phyloP scores from a whole-genome alignment of 2,888 invertebrate genomes.

The Lasius platythorax region DNA sequence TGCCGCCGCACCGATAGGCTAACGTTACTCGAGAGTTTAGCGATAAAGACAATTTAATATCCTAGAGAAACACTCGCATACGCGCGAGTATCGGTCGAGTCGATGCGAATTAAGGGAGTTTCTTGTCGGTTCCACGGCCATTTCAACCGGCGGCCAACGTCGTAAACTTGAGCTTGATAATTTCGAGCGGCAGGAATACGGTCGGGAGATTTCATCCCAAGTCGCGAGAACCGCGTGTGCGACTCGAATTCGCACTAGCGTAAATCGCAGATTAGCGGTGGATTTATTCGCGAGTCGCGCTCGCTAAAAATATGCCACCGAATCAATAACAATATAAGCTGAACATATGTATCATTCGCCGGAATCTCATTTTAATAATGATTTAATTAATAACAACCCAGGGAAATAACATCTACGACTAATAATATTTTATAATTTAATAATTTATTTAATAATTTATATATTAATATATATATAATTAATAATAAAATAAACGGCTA shows the following conservation, averaged over 20 bases:
- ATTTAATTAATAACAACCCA: not conserved
- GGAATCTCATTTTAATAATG: slow-evolving; percentile 11
- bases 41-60: slow-evolving; percentile 37
- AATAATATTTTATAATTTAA: not conserved
- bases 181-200: slow-evolving; percentile 49
- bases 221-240: slow-evolving; percentile 51
- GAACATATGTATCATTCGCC: not conserved
- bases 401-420: not conserved
- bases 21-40: not conserved
- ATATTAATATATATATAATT: not conserved
- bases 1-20: not conserved
- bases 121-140: slow-evolving; percentile 14
- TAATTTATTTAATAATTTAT: not conserved
- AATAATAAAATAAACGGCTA: too few relatives aligned
- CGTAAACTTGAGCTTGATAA: slow-evolving; percentile 58
- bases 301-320: slow-evolving; percentile 3
- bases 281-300: not conserved
- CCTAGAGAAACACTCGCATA: not conserved
- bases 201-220: slow-evolving; percentile 55
- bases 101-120: slow-evolving; percentile 60
- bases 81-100: slow-evolving; percentile 20
- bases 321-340: not conserved
- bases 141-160: slow-evolving; percentile 22
- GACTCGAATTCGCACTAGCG: slow-evolving; percentile 57
- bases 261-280: slow-evolving; percentile 26